A percentile compares a stretch with the other conserved stretches of the same genome.
Conservation (phyloP, 2,888 invertebrate species). For the Gisinianus flammeolus region DNA sequence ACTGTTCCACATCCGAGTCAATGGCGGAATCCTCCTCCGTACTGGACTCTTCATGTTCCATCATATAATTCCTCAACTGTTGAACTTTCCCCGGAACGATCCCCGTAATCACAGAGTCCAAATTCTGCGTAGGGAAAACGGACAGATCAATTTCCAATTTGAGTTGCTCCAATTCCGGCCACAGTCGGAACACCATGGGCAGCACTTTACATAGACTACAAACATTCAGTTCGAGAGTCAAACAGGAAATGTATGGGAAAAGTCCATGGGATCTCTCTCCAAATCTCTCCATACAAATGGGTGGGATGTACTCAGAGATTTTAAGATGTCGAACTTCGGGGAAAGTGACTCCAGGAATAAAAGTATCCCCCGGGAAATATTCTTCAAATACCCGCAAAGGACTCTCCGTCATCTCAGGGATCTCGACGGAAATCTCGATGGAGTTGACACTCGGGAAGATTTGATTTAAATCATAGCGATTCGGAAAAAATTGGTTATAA, state of each 20-base stretch:
- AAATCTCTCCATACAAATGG: too few relatives aligned
- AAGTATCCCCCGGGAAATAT: background rate
- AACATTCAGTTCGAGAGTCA: too few relatives aligned
- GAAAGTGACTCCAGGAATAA: background rate
- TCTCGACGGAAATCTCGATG: background rate
- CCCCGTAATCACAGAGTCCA: background rate
- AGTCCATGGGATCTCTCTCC: too few relatives aligned
- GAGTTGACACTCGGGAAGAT: background rate
- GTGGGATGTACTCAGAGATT: too few relatives aligned
- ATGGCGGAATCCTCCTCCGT: background rate
- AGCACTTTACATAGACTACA: background rate
- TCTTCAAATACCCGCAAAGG: background rate
- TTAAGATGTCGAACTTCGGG: background rate
- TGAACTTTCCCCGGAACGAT: background rate
- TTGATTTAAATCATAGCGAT: background rate
- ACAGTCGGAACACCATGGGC: background rate
- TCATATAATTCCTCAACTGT: background rate
- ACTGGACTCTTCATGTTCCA: too few relatives aligned
- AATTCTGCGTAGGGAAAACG: background rate
- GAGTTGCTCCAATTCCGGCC: background rate
- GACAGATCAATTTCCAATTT: background rate
- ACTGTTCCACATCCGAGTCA: background rate
- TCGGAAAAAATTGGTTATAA: background rate
- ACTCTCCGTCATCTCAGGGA: background rate
- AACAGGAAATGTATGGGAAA: too few relatives aligned